Evolutionary conservation across 35 echinoderm and acorn worm species (phyloP).

Genomic region (Ophioderma brevispina): DNA sequence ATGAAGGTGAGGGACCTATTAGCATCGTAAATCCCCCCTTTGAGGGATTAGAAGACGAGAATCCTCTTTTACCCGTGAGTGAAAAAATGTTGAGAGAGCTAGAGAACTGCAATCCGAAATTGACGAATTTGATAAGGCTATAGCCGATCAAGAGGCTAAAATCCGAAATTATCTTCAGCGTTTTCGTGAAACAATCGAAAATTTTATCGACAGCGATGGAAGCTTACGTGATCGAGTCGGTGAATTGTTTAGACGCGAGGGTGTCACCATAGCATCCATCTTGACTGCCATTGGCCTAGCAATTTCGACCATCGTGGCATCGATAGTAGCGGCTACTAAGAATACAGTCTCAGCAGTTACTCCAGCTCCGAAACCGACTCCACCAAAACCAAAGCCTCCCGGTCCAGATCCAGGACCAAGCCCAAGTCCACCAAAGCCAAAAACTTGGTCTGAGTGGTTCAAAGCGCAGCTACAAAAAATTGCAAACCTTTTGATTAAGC

Average conservation of each 20-base stretch:
- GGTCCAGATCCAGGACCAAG: neutral
- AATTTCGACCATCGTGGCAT: neutral
- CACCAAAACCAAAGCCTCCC: neutral
- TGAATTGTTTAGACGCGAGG: neutral
- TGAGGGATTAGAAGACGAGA: too few relatives aligned
- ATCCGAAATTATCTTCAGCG: too few relatives aligned
- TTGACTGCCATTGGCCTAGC: neutral
- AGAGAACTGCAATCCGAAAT: too few relatives aligned
- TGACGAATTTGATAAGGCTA: too few relatives aligned
- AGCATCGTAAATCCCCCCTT: too few relatives aligned
- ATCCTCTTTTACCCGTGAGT: too few relatives aligned
- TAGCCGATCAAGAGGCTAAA: too few relatives aligned
- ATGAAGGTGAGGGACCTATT: too few relatives aligned
- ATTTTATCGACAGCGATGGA: too few relatives aligned
- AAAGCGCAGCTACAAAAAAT: constrained; percentile 1
- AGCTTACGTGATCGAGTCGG: neutral
- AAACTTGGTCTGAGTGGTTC: neutral
- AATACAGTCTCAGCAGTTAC: neutral
- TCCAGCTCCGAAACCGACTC: neutral
- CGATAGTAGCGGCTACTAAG: neutral
- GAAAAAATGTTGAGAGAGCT: too few relatives aligned
- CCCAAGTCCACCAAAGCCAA: neutral
- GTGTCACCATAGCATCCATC: neutral
- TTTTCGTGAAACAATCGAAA: too few relatives aligned
- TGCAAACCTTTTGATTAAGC: neutral